phyloP scores from a whole-genome alignment of 2,888 invertebrate species.

The Chloroclysta siterata region DNA sequence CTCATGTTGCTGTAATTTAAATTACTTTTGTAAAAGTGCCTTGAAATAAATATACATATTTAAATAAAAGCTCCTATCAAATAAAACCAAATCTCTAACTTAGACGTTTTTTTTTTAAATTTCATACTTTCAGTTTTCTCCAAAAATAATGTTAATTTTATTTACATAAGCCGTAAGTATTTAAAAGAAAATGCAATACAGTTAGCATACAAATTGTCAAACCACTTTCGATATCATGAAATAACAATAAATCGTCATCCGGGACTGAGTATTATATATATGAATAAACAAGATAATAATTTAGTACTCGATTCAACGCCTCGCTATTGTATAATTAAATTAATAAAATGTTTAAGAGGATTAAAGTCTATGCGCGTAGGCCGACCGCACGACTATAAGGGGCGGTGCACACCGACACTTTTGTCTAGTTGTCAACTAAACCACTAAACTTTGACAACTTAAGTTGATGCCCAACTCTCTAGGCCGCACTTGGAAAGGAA shows the following conservation, averaged over 20 bases:
- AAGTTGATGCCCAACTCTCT: constrained; percentile 1
- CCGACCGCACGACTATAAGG: constrained; percentile 45
- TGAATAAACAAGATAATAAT: constrained; percentile 32
- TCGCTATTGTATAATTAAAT: constrained; percentile 61
- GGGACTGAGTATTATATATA: constrained; percentile 26
- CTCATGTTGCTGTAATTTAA: too few species aligned
- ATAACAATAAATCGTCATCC: constrained; percentile 26
- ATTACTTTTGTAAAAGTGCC: too few species aligned
- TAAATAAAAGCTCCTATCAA: too few species aligned
- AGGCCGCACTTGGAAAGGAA: background rate
- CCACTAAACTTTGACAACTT: background rate
- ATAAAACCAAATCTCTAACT: background rate
- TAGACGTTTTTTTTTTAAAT: background rate
- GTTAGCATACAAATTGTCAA: constrained; percentile 21
- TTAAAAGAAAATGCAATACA: constrained; percentile 17
- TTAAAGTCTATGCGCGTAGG: constrained; percentile 54
- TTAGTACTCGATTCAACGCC: constrained; percentile 51
- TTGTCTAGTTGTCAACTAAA: background rate
- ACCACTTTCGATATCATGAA: constrained; percentile 29
- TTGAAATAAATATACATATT: background rate
- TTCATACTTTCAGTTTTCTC: background rate
- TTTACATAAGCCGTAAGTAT: constrained; percentile 2
- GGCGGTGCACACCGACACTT: constrained; percentile 31
- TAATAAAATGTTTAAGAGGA: constrained; percentile 63
- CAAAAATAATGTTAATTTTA: constrained; percentile 1